phyloP scores from a whole-genome alignment of 2,888 invertebrate genomes.

The Tenthredo mesomela region DNA sequence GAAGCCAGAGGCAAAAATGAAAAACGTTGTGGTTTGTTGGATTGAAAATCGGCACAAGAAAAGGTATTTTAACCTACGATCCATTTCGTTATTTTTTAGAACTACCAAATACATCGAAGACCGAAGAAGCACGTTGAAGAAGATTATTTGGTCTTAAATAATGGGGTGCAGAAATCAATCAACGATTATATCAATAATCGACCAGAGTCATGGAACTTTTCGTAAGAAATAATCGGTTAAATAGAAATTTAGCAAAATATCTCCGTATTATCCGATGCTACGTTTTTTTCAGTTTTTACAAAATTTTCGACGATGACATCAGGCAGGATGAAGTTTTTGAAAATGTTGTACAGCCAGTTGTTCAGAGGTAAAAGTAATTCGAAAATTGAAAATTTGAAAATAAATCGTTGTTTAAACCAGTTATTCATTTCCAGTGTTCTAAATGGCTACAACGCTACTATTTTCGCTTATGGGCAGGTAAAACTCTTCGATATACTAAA shows the following conservation, averaged over 20 bases:
- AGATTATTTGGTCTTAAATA: conserved; percentile 64
- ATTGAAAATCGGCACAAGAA: not conserved
- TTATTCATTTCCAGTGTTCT: conserved; percentile 75
- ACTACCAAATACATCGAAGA: conserved; percentile 65
- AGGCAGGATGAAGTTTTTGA: conserved; percentile 78
- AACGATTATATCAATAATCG: conserved; percentile 68
- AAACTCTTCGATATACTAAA: conserved; percentile 49
- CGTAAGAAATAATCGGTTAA: conserved; percentile 60
- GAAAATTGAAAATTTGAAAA: not conserved
- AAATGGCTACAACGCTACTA: conserved; percentile 80
- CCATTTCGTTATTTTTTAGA: conserved; percentile 56
- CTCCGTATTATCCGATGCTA: not conserved
- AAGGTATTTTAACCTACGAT: conserved; percentile 28
- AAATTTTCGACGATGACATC: conserved; percentile 76
- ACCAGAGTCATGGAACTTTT: conserved; percentile 70
- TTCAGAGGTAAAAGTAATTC: conserved; percentile 76
- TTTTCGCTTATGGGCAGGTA: conserved; percentile 81
- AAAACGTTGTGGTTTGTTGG: conserved; percentile 57
- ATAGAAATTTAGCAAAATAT: not conserved
- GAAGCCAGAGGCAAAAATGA: conserved; percentile 66
- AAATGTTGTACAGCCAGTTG: conserved; percentile 78
- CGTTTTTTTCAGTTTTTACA: conserved; percentile 75
- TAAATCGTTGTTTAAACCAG: not conserved
- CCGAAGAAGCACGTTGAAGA: conserved; percentile 64
- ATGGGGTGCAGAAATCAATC: conserved; percentile 57